phyloP scores from a whole-genome alignment of 2,113 vertebrate species.

The Oostethus manadensis region DNA sequence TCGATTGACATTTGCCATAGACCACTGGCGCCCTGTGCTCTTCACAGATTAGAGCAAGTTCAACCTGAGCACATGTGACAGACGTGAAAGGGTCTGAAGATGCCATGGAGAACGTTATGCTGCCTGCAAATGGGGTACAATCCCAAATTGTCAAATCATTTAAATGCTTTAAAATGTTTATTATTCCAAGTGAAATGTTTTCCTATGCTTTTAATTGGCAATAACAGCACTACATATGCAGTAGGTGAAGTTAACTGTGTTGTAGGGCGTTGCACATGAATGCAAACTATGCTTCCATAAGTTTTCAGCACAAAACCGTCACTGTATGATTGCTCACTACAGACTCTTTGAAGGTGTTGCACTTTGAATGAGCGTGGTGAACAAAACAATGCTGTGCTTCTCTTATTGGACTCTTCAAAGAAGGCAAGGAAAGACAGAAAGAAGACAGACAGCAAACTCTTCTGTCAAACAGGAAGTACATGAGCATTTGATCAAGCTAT shows the following conservation, averaged over 20 bases:
- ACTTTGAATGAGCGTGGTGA: slow-evolving; percentile 35
- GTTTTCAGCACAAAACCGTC: slow-evolving; percentile 33
- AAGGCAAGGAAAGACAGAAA: slow-evolving; percentile 1
- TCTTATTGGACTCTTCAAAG: slow-evolving; percentile 36
- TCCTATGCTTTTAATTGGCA: slow-evolving; percentile 10
- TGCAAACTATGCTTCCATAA: slow-evolving; percentile 25
- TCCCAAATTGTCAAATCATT: slow-evolving; percentile 18
- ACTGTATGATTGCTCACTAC: slow-evolving; percentile 20
- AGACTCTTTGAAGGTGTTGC: slow-evolving; percentile 26
- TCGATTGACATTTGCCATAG: too few relatives aligned
- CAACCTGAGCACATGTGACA: too few relatives aligned
- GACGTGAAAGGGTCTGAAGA: too few relatives aligned
- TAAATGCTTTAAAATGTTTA: slow-evolving; percentile 4
- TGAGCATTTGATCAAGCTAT: slow-evolving; percentile 11
- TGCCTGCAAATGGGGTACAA: slow-evolving; percentile 23
- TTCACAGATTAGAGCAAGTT: too few relatives aligned
- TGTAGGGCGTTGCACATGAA: slow-evolving; percentile 23
- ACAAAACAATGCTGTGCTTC: slow-evolving; percentile 38
- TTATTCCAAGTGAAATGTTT: slow-evolving; percentile 22
- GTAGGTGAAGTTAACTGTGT: neutral
- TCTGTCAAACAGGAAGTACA: slow-evolving; percentile 26
- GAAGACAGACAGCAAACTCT: slow-evolving; percentile 27
- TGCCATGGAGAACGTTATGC: too few relatives aligned
- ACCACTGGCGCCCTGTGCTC: too few relatives aligned
- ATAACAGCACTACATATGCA: neutral